Conservation (phyloP, 2,888 invertebrate species). For the Griposia aprilina region DNA sequence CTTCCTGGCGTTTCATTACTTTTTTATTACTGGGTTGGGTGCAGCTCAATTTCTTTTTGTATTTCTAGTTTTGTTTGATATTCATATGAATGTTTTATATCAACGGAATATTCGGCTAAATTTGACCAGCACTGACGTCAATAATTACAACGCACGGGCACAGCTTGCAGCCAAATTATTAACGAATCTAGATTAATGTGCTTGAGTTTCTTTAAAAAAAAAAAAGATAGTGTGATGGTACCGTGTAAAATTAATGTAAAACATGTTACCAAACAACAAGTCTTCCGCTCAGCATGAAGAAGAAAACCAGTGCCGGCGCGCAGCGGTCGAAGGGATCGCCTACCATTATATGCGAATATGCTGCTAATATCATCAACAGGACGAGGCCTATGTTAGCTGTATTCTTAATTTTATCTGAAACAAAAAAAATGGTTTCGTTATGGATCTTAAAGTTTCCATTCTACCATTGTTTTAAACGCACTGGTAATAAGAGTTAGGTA, state of each 20-base stretch:
- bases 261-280: conserved; percentile 94
- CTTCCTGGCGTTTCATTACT: conserved; percentile 27
- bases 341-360: conserved; percentile 98
- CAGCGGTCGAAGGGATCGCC: conserved; percentile 97
- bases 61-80: conserved; percentile 30
- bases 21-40: conserved; percentile 39
- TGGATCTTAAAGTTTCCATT: not conserved
- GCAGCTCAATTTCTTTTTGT: conserved; percentile 21
- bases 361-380: conserved; percentile 95
- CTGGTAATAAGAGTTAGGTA: not conserved
- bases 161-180: conserved; percentile 46
- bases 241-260: not conserved
- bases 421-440: conserved; percentile 8
- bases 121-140: conserved; percentile 67
- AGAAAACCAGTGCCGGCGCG: conserved; percentile 97
- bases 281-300: conserved; percentile 97
- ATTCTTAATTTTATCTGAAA: conserved; percentile 96
- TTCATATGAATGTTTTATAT: conserved; percentile 40
- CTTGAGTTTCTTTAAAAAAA: no score
- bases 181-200: conserved; percentile 27
- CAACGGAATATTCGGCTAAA: conserved; percentile 48
- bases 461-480: not conserved
- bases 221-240: not conserved
- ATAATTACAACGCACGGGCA: conserved; percentile 64
- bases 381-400: conserved; percentile 96